Base-by-base conservation (phyloP, 2,113 vertebrate genomes). In the Miniopterus natalensis region DNA sequence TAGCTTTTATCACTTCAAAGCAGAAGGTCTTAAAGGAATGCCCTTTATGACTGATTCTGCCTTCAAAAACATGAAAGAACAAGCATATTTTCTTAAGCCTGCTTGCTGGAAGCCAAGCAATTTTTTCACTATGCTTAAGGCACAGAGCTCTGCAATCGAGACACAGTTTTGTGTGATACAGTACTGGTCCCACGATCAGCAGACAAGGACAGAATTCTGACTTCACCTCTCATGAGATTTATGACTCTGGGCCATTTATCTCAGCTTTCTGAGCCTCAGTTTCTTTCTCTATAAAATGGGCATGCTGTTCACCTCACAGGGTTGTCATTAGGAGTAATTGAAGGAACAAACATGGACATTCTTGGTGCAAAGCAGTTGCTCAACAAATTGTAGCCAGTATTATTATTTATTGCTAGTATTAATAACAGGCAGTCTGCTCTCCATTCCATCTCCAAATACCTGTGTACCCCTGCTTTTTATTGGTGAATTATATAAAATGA, bases 1-100 rank as follows among this genome's bases (percentile, higher is more conserved):
- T 91, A 95, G 96, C 97, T 97, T 97, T 97, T 96, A 97, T 96
- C 97, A 96, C 96, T 97, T 97, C 97, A 97, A 95, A 97, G 96
- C 88, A 96, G 79, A 92, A 95, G 85, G 95, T 96, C 95, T 96
- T 96, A 86, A 94, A 96, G 88, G 88, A 96, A 96, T 97, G 96
- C 94, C 97, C 96, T 96, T 94, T 97, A 83, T 95, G 92, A 96
- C 81, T 55, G 88, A 95, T 90, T 97, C 95, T 95, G 90, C 94
- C 97, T 97, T 96, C 90, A 96, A 73, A 97, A 92, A 92, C 94
- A 96, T 96, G 95, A 95, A 95, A 97, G 94, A 84, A 83, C 87
- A 70, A 78, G 88, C 90, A 88, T 94, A 92, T 94, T 95, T 96
- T 96, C 94, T 95, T 96, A 97, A 96, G 90, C 91, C 80, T 23